Base-by-base conservation (phyloP, 2,888 invertebrate species). In the Philhelius pedissequus region DNA sequence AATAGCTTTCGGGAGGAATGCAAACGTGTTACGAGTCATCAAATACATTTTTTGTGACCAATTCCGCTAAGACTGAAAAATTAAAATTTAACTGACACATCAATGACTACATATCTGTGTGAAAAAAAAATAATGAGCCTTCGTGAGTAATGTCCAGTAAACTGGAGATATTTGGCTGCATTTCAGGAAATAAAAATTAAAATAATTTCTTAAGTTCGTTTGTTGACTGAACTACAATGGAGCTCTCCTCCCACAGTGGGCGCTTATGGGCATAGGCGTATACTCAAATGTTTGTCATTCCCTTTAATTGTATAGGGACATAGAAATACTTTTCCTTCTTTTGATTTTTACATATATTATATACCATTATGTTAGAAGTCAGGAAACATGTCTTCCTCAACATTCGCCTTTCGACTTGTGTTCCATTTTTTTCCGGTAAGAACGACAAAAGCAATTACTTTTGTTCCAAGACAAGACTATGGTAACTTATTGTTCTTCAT, bases 291-390 rank as follows among this genome's bases (percentile, higher is more conserved):
- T 35, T 50, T 52, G 48, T 27, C 54, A 38, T 66, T 18, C 15
- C 56, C 18, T 15, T 27, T 58, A 7, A 38, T 20, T 58, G 43
- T n/a, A n/a, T n/a, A 58, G 50, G 69, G 48, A 74, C 64, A 9
- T 13, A 25, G 25, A 5, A 4, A 2, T n/a, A 4, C 5, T 13
- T 20, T 58, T 27, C 45, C 11, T 35, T 77, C 43, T 32, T 48
- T 56, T 20, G 32, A 74, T 27, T 74, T 70, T 66, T 77, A 30
- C 20, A 83, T 83, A 75, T 83, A 66, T 66, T 77, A 30, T 15
- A 83, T 83, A 75, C 79, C 83, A 83, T 83, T 83, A 79, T 79
- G 79, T 79, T 79, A 79, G 79, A 79, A 83, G 79, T 64, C 70
- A 75, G 79, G 74, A 83, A 79, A 70, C 75, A 79, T 52, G 70